A percentile compares a stretch with the other conserved stretches of the same genome.
Evolutionary conservation across 2,888 invertebrate species (phyloP).

Genomic region (Synanthedon vespiformis): DNA sequence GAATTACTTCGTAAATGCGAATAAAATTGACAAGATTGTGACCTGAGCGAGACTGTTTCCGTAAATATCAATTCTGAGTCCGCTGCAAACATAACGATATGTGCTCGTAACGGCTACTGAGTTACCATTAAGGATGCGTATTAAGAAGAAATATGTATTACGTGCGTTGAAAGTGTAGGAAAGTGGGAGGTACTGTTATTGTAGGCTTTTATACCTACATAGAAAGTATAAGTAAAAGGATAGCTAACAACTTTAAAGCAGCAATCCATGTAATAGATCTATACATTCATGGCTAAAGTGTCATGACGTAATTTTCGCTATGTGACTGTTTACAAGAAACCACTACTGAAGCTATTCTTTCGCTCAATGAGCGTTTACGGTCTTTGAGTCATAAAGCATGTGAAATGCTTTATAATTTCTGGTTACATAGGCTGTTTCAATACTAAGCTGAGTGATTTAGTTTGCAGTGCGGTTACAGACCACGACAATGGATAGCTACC

Average conservation of each 20-base stretch:
- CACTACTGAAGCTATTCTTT: too few relatives aligned
- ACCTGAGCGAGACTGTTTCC: background rate
- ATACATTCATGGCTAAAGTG: too few relatives aligned
- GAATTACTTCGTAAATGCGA: too few relatives aligned
- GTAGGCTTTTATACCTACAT: background rate
- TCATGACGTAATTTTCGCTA: too few relatives aligned
- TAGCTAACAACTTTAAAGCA: too few relatives aligned
- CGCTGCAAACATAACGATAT: constrained; percentile 19
- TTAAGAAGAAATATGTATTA: constrained; percentile 42
- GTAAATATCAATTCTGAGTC: constrained; percentile 30
- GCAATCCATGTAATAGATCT: too few relatives aligned
- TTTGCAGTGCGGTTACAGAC: constrained; percentile 12
- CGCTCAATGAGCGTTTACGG: too few relatives aligned
- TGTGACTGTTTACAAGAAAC: too few relatives aligned
- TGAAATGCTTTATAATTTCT: too few relatives aligned
- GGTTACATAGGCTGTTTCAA: background rate
- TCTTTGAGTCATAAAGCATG: too few relatives aligned
- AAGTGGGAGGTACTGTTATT: constrained; percentile 1
- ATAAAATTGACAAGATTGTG: background rate
- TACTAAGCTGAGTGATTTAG: background rate
- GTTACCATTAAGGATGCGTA: constrained; percentile 13
- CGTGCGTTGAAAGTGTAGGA: constrained; percentile 25
- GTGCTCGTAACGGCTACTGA: constrained; percentile 4
- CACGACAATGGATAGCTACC: constrained; percentile 20
- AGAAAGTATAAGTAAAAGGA: too few relatives aligned